A percentile compares a stretch with the other conserved stretches of the same genome.
Evolutionary conservation across 2,113 vertebrate species (phyloP).

Genomic region (Alexandromys fortis): DNA sequence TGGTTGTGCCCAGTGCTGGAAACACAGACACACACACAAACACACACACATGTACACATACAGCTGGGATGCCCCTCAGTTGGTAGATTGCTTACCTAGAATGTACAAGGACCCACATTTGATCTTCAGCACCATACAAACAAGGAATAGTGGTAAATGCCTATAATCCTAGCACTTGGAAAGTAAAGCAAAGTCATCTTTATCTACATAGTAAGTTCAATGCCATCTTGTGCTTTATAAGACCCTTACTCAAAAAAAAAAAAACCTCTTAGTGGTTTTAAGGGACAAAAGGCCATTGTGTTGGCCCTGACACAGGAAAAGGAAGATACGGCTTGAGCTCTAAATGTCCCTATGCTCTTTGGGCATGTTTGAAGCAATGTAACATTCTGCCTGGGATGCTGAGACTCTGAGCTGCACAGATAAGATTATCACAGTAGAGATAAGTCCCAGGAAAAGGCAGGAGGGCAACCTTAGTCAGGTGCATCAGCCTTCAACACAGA

Average conservation of each 20-base stretch:
- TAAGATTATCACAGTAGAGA: conserved; percentile 27
- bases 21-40: not conserved
- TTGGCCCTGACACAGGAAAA: not conserved
- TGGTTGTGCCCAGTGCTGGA: not conserved
- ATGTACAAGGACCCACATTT: not conserved
- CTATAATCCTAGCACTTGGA: not conserved
- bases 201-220: not conserved
- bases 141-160: not conserved
- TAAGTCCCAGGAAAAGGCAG: not conserved
- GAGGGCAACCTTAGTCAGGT: not conserved
- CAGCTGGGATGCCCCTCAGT: not conserved
- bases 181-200: not conserved
- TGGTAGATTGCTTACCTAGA: not conserved
- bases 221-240: not conserved
- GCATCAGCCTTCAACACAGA: conserved; percentile 50
- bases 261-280: not conserved
- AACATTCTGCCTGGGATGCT: not conserved
- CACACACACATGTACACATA: not conserved
- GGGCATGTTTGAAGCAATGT: not conserved
- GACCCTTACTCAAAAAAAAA: not conserved
- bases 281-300: not conserved
- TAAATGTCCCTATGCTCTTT: not conserved
- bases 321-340: not conserved
- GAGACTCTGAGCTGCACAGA: not conserved
- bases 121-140: not conserved